Conservation (phyloP, 1,140 invertebrate genomes). For the Aradophagus sp. region DNA sequence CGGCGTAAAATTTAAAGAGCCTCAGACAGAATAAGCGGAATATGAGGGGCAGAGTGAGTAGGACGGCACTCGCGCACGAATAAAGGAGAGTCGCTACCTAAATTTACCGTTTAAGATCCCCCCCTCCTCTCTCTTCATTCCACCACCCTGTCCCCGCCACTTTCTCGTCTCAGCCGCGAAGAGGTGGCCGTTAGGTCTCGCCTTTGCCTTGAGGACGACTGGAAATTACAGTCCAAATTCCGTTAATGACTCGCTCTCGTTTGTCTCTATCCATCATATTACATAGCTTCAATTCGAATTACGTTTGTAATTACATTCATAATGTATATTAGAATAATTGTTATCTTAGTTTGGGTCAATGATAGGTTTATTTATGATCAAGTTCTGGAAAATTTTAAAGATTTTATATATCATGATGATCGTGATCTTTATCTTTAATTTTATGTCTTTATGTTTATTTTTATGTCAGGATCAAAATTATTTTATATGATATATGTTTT, state of each 20-base stretch:
- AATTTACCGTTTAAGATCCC: constrained; percentile 50
- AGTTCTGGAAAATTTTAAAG: too few species aligned
- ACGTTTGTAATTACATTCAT: too few species aligned
- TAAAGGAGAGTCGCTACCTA: constrained; percentile 36
- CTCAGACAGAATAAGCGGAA: constrained; percentile 35
- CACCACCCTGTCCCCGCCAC: neutral
- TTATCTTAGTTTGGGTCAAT: too few species aligned
- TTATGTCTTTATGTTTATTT: too few species aligned
- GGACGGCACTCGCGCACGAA: constrained; percentile 12
- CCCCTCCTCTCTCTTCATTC: too few species aligned
- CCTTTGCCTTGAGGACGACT: constrained; percentile 38
- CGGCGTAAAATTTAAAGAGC: constrained; percentile 66
- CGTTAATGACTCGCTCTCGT: constrained; percentile 18
- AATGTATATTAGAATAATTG: too few species aligned
- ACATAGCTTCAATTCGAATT: neutral
- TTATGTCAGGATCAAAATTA: too few species aligned
- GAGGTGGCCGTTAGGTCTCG: constrained; percentile 61
- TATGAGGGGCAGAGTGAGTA: constrained; percentile 14
- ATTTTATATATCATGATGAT: too few species aligned
- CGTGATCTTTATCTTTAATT: too few species aligned
- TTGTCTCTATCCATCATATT: constrained; percentile 6
- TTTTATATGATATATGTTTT: too few species aligned
- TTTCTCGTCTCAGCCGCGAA: constrained; percentile 58
- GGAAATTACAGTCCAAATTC: constrained; percentile 28
- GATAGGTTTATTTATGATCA: too few species aligned